Conservation (phyloP, 1,140 invertebrate genomes). For the Apocrypta bakeri region DNA sequence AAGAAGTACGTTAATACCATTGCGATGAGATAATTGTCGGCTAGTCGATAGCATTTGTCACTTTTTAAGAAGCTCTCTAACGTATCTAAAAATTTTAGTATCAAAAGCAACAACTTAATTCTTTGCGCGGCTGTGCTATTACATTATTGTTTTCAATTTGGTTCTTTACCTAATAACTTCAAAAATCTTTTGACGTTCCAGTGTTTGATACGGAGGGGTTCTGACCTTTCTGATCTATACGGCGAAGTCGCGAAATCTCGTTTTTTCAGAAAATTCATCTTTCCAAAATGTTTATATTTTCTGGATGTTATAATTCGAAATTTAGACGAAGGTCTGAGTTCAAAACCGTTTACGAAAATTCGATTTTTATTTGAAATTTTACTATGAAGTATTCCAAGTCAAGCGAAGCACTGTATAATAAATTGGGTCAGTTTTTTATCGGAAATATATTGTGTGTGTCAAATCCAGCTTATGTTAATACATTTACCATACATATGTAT, state of each 20-base stretch:
- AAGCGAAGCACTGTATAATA: no score
- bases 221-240: slow-evolving; percentile 43
- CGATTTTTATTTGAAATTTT: no score
- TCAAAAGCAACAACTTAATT: slow-evolving; percentile 6
- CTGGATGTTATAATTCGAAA: neutral
- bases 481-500: no score
- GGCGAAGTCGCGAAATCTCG: slow-evolving; percentile 38
- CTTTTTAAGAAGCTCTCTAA: slow-evolving; percentile 64
- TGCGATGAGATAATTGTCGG: slow-evolving; percentile 77
- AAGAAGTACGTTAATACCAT: slow-evolving; percentile 79
- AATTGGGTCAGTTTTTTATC: no score
- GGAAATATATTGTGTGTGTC: no score
- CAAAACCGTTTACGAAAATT: no score
- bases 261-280: slow-evolving; percentile 40
- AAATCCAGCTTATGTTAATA: no score
- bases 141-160: neutral
- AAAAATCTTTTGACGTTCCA: slow-evolving; percentile 60
- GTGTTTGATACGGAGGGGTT: slow-evolving; percentile 52
- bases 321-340: neutral
- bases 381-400: no score
- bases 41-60: slow-evolving; percentile 68
- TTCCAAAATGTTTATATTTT: slow-evolving; percentile 3
- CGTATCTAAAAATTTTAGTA: slow-evolving; percentile 31
- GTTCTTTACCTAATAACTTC: slow-evolving; percentile 60
- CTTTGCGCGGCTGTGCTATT: neutral